Conservation (phyloP, 2,888 invertebrate species). For the Clostera curtula region DNA sequence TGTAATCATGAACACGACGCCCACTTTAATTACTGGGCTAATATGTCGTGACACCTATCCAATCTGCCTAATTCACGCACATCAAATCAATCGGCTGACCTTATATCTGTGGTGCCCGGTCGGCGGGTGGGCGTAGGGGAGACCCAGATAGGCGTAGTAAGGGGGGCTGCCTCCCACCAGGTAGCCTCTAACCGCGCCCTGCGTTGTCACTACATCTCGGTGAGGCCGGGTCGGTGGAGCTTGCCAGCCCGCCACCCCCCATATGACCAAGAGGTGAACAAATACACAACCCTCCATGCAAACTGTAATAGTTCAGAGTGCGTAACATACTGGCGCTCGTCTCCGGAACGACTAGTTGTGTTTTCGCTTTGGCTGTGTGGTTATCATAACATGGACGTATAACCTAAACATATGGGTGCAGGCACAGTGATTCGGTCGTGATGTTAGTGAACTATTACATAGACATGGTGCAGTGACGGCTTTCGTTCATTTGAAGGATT, state of each 20-base stretch:
- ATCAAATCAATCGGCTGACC: conserved; percentile 45
- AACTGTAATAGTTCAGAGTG: conserved; percentile 2
- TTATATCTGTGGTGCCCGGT: conserved; percentile 43
- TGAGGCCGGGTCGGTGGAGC: conserved; percentile 22
- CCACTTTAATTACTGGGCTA: too few relatives aligned
- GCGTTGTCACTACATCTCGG: conserved; percentile 44
- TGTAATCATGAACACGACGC: too few relatives aligned
- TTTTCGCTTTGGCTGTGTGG: conserved; percentile 6
- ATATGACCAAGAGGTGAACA: conserved; percentile 12
- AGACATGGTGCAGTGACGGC: not conserved
- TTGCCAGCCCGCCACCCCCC: conserved; percentile 14
- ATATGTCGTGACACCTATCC: conserved; percentile 26
- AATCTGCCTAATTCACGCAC: conserved; percentile 24
- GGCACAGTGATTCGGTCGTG: conserved; percentile 12
- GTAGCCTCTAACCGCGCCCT: conserved; percentile 56
- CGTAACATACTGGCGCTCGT: conserved; percentile 1
- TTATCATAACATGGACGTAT: conserved; percentile 17
- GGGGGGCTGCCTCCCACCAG: conserved; percentile 25
- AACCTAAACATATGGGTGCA: conserved; percentile 15
- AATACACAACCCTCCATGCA: conserved; percentile 3
- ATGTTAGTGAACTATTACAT: conserved; percentile 3
- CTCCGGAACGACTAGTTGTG: conserved; percentile 6
- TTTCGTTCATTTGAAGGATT: too few relatives aligned
- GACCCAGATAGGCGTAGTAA: conserved; percentile 55
- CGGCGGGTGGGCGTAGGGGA: conserved; percentile 56